Percentiles rank a stretch among this genome's conserved stretches.
Evolutionary conservation across 1,140 invertebrate species (phyloP).

Genomic region (Riptortus pedestris): DNA sequence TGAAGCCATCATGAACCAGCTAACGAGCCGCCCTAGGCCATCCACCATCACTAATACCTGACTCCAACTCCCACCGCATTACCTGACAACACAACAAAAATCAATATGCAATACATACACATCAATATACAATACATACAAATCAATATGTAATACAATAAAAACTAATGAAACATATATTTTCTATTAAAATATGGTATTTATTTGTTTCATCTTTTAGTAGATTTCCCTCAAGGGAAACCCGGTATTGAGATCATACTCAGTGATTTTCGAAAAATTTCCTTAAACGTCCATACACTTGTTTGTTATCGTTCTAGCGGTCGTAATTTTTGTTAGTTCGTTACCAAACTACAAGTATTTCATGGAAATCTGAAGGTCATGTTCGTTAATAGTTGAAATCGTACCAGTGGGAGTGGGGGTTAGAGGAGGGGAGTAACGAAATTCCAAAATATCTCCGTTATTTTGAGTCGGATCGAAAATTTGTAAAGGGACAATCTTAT

Average conservation of each 20-base stretch:
- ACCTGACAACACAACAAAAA: slow-evolving; percentile 16
- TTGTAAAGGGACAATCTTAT: too few species aligned
- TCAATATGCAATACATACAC: background rate
- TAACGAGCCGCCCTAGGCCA: slow-evolving; percentile 20
- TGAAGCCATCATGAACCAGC: slow-evolving; percentile 24
- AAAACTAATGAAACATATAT: background rate
- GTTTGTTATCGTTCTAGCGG: too few species aligned
- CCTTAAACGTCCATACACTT: too few species aligned
- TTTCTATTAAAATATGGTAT: background rate
- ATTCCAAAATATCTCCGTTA: too few species aligned
- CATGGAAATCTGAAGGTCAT: background rate
- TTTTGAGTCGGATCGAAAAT: too few species aligned
- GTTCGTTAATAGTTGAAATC: background rate
- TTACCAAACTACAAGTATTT: background rate
- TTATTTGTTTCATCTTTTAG: background rate
- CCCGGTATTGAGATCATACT: too few species aligned
- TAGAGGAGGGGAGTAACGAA: too few species aligned
- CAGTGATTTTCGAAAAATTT: too few species aligned
- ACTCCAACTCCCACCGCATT: slow-evolving; percentile 19
- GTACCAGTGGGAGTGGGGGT: too few species aligned
- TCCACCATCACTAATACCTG: slow-evolving; percentile 25
- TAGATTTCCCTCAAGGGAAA: too few species aligned
- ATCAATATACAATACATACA: too few species aligned
- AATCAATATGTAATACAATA: background rate
- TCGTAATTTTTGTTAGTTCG: background rate